Conservation (phyloP, 1,140 invertebrate species). For the Saccostrea glomerata region DNA sequence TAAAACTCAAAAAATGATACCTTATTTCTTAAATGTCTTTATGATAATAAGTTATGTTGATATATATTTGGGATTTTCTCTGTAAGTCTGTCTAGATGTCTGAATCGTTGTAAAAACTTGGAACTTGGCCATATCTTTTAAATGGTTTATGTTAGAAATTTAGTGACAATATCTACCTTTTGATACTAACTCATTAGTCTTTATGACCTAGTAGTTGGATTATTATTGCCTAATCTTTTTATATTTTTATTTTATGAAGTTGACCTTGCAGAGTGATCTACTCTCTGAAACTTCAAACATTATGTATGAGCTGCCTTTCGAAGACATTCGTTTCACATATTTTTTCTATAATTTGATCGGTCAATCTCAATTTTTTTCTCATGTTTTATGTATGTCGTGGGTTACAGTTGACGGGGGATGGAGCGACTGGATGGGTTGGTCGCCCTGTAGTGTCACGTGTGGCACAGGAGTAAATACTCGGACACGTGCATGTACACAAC, state of each 20-base stretch:
- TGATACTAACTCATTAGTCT: too few relatives aligned
- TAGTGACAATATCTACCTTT: too few relatives aligned
- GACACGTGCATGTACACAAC: constrained; percentile 60
- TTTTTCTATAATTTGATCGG: background rate
- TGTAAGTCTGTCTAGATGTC: too few relatives aligned
- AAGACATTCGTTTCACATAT: background rate
- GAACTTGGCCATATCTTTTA: too few relatives aligned
- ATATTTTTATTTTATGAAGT: background rate
- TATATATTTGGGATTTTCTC: too few relatives aligned
- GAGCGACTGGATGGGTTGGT: constrained; percentile 65
- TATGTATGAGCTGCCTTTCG: background rate
- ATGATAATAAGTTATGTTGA: too few relatives aligned
- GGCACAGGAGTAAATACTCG: constrained; percentile 57
- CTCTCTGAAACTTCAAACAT: background rate
- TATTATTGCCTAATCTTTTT: background rate
- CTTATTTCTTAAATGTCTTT: too few relatives aligned
- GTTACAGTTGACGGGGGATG: constrained; percentile 61
- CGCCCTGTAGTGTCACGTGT: constrained; percentile 63
- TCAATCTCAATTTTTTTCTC: too few relatives aligned
- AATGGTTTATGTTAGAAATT: too few relatives aligned
- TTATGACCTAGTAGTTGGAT: background rate
- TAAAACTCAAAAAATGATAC: too few relatives aligned
- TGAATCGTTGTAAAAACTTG: too few relatives aligned
- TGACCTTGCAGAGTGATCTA: background rate
- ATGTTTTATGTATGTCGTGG: background rate